Percentiles rank a stretch among this genome's conserved stretches.
Evolutionary conservation across 2,888 invertebrate genomes (phyloP).

Genomic region (Maniola hyperantus): DNA sequence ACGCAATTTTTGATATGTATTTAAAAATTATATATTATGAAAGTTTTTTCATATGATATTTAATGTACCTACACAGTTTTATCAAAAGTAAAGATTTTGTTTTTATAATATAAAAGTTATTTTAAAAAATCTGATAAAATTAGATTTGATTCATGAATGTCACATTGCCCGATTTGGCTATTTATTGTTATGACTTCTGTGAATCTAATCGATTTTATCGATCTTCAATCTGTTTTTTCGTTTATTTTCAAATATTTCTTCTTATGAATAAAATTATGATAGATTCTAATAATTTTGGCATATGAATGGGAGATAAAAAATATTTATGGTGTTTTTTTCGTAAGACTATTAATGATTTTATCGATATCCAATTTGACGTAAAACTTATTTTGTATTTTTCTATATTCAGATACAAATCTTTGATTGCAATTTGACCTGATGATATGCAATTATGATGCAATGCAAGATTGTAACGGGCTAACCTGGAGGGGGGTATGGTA

Average conservation of each 20-base stretch:
- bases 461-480: too few species aligned
- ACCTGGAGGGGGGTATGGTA: too few species aligned
- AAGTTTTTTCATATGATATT: too few species aligned
- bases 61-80: too few species aligned
- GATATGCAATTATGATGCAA: too few species aligned
- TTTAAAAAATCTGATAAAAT: neutral
- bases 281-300: conserved; percentile 8
- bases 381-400: too few species aligned
- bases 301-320: neutral
- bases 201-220: conserved; percentile 11
- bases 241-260: conserved; percentile 4
- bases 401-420: neutral
- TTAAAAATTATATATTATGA: too few species aligned
- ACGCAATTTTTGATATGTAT: too few species aligned
- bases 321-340: conserved; percentile 1
- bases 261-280: conserved; percentile 15
- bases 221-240: neutral
- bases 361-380: neutral
- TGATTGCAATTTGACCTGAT: neutral
- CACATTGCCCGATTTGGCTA: neutral
- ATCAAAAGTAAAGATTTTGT: neutral
- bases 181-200: conserved; percentile 1
- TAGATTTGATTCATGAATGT: neutral
- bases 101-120: neutral
- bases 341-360: conserved; percentile 5